Evolutionary conservation across 2,888 invertebrate genomes (phyloP), one percentile per base, ranked within the genome.

Genomic region (Xanthia togata): DNA sequence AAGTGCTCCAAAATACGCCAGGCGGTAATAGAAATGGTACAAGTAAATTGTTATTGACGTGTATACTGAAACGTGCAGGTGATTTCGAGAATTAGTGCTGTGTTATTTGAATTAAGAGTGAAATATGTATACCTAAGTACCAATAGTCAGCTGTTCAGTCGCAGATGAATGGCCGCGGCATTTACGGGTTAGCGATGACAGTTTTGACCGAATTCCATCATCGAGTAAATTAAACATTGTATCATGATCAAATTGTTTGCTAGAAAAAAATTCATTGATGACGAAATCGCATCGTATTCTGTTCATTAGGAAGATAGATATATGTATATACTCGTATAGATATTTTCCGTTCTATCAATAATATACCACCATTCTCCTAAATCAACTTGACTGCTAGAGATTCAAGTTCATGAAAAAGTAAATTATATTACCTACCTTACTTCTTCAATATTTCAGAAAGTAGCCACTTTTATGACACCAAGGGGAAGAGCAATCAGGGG

Each of bases 11-110:
- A 90, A 89, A 88, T 90, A 87, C 87, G 86, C 83, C 80, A 84
- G 73, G 79, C 79, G 74, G 82, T 87, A 84, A 89, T 88, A 84
- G 88, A 88, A 90, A 91, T 89, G 76, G 85, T 88, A 91, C 88
- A 89, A 87, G 84, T 86, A 87, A 91, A 92, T 90, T 92, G 93
- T 92, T 92, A 93, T 93, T 91, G 92, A 92, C 91, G 91, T 91
- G 90, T 89, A 81, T 74, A 73, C 77, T 77, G 67, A 77, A 87
- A 81, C 73, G 74, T 71, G 79, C 81, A 76, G 82, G 79, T 82
- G 75, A 82, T 81, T 87, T 83, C 69, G 38, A 44, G 67, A 85
- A 81, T 83, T 79, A 81, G 73, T 81, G 64, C 50, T 73, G 31
- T 78, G 68, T 76, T 81, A 87, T 75, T 70, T 67, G 44, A 53